Base-by-base conservation (phyloP, 2,113 vertebrate genomes). In the Mustelus asterias region DNA sequence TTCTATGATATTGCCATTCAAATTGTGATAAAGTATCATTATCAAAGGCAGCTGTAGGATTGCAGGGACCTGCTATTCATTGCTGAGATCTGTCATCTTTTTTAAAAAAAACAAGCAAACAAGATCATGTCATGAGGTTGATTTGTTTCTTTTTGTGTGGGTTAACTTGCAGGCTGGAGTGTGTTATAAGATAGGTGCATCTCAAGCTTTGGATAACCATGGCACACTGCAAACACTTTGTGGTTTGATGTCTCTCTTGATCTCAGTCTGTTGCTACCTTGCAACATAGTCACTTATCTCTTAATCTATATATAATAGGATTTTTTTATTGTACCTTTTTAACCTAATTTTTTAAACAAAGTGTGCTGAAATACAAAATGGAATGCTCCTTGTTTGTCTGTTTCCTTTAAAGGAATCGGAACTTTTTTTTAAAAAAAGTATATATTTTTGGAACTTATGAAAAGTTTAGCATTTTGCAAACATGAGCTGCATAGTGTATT, bases 221-320 rank as follows among this genome's bases (percentile, higher is more conserved):
- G 92, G 65, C 41, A 72, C 92, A 76, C 41, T 44, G 65, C 69
- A 72, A 95, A 95, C 70, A 44, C 69, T 95, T 95, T 95, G 94
- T 95, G 94, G 94, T 95, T 95, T 95, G 93, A 95, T 8, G 41
- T 16, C 9, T 72, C 3, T 95, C 41, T 48, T 29, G 72, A 76
- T 76, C 60, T 95, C 10, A 26, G 26, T 72, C 20, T 83, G 44
- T 72, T 72, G 69, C 44, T 94, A 26, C 20, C 37, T 72, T 76
- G 69, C 69, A 95, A 54, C 11, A 48, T 72, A 48, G 26, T 63
- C 60, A 65, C 54, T 89, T 89, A 89, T 89, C 86, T 58, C 26
- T 89, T 89, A 13, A 89, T 89, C 86, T 58, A 29, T 89, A 14
- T 76, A 2, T 89, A 22, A 93, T 63, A n/a, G 13, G 58, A 67